Evolutionary conservation across 2,797 vertebrate species (phyloP), one percentile per base, ranked within the genome.

Genomic region (Iguana delicatissima): DNA sequence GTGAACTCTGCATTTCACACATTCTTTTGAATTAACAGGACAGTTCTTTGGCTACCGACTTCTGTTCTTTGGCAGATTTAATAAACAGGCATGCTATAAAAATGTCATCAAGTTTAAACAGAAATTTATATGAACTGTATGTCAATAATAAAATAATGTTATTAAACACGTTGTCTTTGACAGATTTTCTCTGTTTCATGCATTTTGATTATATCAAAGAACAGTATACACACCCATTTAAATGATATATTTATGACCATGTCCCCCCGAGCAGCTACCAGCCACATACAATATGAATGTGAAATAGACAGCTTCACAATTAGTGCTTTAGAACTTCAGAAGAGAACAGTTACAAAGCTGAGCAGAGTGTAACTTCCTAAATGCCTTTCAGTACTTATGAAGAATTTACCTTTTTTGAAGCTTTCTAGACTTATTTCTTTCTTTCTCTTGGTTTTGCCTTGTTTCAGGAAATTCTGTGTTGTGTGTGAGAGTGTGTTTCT

Each of bases 241-340:
- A 95, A 94, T 93, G 92, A 93, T 91, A 42, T 87, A 87, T 89
- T 93, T 94, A 79, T 88, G 89, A 93, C 92, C 52, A 84, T 91
- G 92, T 95, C 91, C 13, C 82, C 89, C 95, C 55, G 1, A 29
- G 76, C 59, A 92, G 38, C 91, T 93, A 93, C 93, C 84, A 84
- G 12, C 95, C 91, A 91, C 22, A 94, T 72, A 87, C 16, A 89
- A 85, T 89, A 93, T 81, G 55, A 94, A 92, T 93, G 74, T 32
- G 57, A 94, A 59, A 0, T 55, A 38, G 89, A 93, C 50, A 85
- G 14, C 86, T 93, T 92, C 72, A 84, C 7, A 94, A 79, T 84
- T 90, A 91, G 84, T 90, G 73, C 24, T 84, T 50, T 89, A 84
- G 29, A 94, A 92, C 62, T 92, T n/a, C 6, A 92, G 85, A 96